These are phyloP conservation scores for Clinocottus analis DNA, from an alignment of 2,113 vertebrate species.

Conservation along the genomic window DNA sequence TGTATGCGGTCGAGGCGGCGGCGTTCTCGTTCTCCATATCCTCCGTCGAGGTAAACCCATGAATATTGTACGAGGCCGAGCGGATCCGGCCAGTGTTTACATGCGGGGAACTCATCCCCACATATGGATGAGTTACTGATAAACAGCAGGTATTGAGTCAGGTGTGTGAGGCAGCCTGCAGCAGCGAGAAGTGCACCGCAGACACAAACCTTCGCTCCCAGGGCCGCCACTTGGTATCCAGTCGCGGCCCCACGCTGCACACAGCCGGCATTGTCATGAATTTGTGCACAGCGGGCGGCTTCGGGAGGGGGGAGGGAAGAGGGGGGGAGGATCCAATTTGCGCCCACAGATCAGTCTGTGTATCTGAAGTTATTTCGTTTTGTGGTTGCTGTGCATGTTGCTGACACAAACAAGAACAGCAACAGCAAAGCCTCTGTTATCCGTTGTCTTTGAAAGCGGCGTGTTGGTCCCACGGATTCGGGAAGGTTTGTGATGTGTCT, in stretches of 20 bases:
- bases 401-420: constrained; percentile 54
- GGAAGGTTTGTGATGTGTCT: constrained; percentile 47
- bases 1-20: constrained; percentile 35
- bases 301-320: background rate
- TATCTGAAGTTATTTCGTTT: constrained; percentile 23
- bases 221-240: constrained; percentile 47
- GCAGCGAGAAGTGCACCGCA: constrained; percentile 20
- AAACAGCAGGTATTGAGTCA: constrained; percentile 54
- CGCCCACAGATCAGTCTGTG: constrained; percentile 46
- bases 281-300: constrained; percentile 43
- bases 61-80: constrained; percentile 66
- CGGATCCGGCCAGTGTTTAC: constrained; percentile 54
- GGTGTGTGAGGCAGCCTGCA: constrained; percentile 42
- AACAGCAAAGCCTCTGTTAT: constrained; percentile 55
- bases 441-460: constrained; percentile 20
- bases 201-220: constrained; percentile 48
- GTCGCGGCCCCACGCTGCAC: constrained; percentile 5
- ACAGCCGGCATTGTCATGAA: constrained; percentile 39
- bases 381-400: constrained; percentile 24
- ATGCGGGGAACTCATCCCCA: constrained; percentile 41
- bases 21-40: constrained; percentile 21
- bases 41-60: constrained; percentile 45
- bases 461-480: constrained; percentile 41
- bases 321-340: constrained; percentile 50
- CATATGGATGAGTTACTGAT: constrained; percentile 65